phyloP scores from a whole-genome alignment of 2,888 invertebrate species.

The Hermaeophaga mercurialis region DNA sequence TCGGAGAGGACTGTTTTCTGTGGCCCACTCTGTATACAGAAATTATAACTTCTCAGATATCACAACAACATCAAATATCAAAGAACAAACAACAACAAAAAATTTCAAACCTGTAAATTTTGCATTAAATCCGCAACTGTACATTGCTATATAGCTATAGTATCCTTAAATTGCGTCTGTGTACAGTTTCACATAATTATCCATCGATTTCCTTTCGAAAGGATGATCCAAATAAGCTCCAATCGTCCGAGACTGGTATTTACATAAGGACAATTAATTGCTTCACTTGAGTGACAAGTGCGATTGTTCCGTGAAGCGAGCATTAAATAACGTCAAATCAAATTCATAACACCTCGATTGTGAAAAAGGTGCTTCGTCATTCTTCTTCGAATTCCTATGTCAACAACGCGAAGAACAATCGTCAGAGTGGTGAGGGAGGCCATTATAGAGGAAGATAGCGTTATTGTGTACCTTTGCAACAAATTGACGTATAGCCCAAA shows the following conservation, averaged over 20 bases:
- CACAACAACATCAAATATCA: no score
- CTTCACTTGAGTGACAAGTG: conserved; percentile 28
- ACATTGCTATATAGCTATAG: no score
- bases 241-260: conserved; percentile 17
- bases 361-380: conserved; percentile 22
- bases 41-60: no score
- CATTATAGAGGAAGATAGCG: conserved; percentile 1
- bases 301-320: conserved; percentile 24
- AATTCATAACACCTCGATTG: conserved; percentile 24
- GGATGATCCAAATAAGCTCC: conserved; percentile 15
- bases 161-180: no score
- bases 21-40: no score
- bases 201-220: background rate
- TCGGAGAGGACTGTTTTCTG: no score
- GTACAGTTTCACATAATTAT: background rate
- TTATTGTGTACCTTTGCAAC: conserved; percentile 9
- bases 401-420: conserved; percentile 23
- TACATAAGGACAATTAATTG: conserved; percentile 25
- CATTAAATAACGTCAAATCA: conserved; percentile 29
- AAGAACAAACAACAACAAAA: no score
- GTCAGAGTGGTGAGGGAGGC: conserved; percentile 28
- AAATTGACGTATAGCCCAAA: conserved; percentile 19
- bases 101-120: no score
- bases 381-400: conserved; percentile 26
- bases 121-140: no score